Conservation (phyloP, 2,797 vertebrate genomes). For the Lepus oiostolus region DNA sequence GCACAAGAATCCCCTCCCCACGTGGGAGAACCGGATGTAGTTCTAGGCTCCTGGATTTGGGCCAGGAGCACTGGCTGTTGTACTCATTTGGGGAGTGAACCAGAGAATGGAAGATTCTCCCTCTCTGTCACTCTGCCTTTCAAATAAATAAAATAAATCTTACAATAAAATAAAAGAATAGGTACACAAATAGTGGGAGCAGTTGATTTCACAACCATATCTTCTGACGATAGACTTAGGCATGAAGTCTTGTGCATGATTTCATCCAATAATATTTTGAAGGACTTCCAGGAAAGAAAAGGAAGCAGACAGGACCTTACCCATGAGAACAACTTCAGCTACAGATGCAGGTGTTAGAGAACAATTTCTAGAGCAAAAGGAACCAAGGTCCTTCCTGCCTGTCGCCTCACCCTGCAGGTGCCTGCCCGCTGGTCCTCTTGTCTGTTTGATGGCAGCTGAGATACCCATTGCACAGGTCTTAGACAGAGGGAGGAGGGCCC, state of each 20-base stretch:
- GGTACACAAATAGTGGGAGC: not conserved
- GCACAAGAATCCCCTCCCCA: too few species aligned
- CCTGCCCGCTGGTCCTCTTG: not conserved
- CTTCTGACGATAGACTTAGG: not conserved
- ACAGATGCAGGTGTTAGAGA: not conserved
- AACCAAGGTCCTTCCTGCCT: not conserved
- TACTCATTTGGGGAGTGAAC: too few species aligned
- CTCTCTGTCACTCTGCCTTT: too few species aligned
- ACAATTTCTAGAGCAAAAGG: not conserved
- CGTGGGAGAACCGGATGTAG: too few species aligned
- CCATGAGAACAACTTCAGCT: not conserved
- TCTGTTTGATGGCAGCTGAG: not conserved
- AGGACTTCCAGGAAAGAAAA: not conserved
- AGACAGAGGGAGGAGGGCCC: not conserved
- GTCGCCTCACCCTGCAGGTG: not conserved
- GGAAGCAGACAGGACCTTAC: not conserved
- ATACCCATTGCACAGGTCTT: not conserved
- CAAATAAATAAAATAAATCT: too few species aligned
- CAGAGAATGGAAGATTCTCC: too few species aligned
- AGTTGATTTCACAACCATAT: not conserved
- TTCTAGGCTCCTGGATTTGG: too few species aligned
- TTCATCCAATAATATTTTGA: not conserved
- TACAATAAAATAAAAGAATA: too few species aligned
- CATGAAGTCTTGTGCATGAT: not conserved
- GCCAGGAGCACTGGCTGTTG: too few species aligned